Percentiles rank a stretch among this genome's conserved stretches.
Evolutionary conservation across 1,140 invertebrate species (phyloP).

Genomic region (Diabrotica virgifera): DNA sequence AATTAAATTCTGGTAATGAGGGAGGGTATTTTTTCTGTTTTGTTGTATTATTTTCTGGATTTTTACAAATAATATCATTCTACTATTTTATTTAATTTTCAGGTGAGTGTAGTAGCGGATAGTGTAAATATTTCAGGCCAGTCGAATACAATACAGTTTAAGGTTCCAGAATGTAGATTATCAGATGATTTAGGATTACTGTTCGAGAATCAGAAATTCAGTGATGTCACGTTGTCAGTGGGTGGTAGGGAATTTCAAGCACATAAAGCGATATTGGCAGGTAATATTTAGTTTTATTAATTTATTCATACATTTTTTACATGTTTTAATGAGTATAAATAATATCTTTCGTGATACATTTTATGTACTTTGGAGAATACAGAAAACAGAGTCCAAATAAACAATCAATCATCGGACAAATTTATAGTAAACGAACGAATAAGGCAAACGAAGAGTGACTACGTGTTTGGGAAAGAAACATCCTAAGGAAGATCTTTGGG

Average conservation of each 20-base stretch:
- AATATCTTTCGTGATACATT: no score
- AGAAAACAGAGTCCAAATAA: no score
- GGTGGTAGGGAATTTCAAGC: slow-evolving; percentile 92
- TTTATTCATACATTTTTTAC: not conserved
- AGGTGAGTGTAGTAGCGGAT: slow-evolving; percentile 93
- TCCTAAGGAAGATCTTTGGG: no score
- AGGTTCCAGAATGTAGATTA: slow-evolving; percentile 94
- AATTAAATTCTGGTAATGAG: no score
- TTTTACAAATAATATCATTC: not conserved
- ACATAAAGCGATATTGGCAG: slow-evolving; percentile 95
- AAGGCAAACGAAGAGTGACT: no score
- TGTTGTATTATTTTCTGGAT: no score
- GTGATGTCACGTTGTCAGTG: slow-evolving; percentile 91
- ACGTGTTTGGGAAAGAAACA: no score
- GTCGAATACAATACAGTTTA: slow-evolving; percentile 92
- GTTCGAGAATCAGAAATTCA: slow-evolving; percentile 95
- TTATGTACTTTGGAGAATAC: no score
- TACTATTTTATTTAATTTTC: slow-evolving; percentile 38
- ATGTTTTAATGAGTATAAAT: no score
- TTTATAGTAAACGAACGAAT: no score
- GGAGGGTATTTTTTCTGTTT: no score
- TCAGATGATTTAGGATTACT: slow-evolving; percentile 90
- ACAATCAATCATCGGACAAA: no score
- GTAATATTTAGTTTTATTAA: slow-evolving; percentile 50
- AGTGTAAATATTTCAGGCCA: slow-evolving; percentile 96